phyloP scores from a whole-genome alignment of 2,113 vertebrate genomes.

The Hyaena hyaena region DNA sequence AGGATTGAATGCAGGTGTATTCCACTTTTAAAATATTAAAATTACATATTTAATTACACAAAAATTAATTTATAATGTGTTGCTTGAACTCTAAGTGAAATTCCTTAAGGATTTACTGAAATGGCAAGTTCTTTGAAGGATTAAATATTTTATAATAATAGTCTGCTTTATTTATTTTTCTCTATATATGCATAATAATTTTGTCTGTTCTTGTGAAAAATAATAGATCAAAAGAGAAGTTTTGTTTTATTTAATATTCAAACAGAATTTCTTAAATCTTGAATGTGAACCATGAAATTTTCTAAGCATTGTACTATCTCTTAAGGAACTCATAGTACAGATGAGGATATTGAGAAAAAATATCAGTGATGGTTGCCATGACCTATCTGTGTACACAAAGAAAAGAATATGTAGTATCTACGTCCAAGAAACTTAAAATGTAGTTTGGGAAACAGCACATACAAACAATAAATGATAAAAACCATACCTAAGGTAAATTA shows the following conservation, averaged over 20 bases:
- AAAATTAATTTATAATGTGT: constrained; percentile 25
- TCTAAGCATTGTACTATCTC: neutral
- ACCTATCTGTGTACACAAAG: neutral
- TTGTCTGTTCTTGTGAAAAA: neutral
- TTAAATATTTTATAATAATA: constrained; percentile 31
- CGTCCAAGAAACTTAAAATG: neutral
- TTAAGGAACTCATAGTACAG: neutral
- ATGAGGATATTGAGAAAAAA: neutral
- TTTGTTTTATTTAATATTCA: constrained; percentile 45
- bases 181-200: neutral
- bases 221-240: constrained; percentile 20
- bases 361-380: neutral
- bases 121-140: constrained; percentile 50
- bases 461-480: neutral
- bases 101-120: constrained; percentile 52
- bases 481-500: neutral
- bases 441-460: neutral
- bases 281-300: neutral
- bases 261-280: constrained; percentile 16
- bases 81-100: neutral
- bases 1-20: neutral
- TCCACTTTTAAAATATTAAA: constrained; percentile 47
- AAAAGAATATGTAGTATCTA: neutral
- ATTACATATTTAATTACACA: constrained; percentile 36
- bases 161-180: constrained; percentile 27